phyloP scores from a whole-genome alignment of 2,797 vertebrate genomes.

The Paratrypauchen microcephalus region DNA sequence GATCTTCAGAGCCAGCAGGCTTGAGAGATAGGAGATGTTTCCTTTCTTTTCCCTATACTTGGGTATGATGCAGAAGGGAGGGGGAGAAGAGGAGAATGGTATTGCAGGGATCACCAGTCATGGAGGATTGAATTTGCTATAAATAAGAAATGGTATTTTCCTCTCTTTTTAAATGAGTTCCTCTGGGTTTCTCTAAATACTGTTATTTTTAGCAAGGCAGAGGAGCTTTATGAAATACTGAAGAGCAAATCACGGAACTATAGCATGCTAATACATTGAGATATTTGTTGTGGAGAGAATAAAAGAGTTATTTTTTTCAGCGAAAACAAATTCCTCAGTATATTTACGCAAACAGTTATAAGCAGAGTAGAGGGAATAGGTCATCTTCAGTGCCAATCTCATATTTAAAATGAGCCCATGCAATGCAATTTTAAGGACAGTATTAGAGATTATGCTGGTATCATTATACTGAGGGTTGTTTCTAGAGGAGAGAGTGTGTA shows the following conservation, averaged over 20 bases:
- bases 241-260: slow-evolving; percentile 35
- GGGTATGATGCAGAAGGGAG: slow-evolving; percentile 10
- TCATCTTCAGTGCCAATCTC: slow-evolving; percentile 34
- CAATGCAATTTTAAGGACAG: slow-evolving; percentile 49
- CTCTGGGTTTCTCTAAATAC: slow-evolving; percentile 42
- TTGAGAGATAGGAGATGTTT: slow-evolving; percentile 30
- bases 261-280: slow-evolving; percentile 35
- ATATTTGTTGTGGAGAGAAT: slow-evolving; percentile 31
- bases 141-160: slow-evolving; percentile 60
- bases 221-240: slow-evolving; percentile 40
- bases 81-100: slow-evolving; percentile 31
- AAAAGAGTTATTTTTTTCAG: slow-evolving; percentile 26
- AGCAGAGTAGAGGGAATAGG: slow-evolving; percentile 20
- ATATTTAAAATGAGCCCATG: slow-evolving; percentile 51
- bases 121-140: slow-evolving; percentile 59
- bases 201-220: slow-evolving; percentile 39
- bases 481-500: slow-evolving; percentile 26
- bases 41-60: slow-evolving; percentile 27
- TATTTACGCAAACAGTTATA: slow-evolving; percentile 27
- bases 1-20: slow-evolving; percentile 14
- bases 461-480: slow-evolving; percentile 19
- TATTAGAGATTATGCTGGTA: slow-evolving; percentile 28
- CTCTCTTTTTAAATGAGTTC: slow-evolving; percentile 55
- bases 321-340: slow-evolving; percentile 43
- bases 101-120: slow-evolving; percentile 53